Percentiles rank a stretch among this genome's conserved stretches.
Conservation (phyloP, 1,140 invertebrate species). For the Ylistrum balloti region DNA sequence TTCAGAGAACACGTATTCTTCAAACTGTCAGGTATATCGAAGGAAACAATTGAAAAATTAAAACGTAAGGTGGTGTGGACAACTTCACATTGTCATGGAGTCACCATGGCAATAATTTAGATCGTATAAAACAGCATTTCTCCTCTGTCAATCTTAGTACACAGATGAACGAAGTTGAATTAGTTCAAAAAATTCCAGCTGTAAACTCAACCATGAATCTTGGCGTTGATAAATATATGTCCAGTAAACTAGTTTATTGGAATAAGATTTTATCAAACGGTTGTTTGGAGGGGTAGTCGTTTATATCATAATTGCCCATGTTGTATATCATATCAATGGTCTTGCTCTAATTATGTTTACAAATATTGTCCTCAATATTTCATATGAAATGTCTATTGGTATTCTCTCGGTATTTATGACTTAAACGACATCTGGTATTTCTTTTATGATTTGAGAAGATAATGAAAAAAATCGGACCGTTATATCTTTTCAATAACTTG, state of each 20-base stretch:
- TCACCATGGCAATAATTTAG: background rate
- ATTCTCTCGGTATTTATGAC: background rate
- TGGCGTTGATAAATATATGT: background rate
- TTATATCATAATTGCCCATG: background rate
- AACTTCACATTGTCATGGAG: background rate
- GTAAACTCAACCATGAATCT: conserved; percentile 3
- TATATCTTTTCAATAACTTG: background rate
- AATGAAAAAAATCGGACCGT: background rate
- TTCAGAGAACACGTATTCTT: too few relatives aligned
- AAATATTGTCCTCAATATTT: background rate
- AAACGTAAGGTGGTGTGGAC: background rate
- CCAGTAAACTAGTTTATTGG: too few relatives aligned
- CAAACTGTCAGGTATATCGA: background rate
- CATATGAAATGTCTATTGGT: background rate
- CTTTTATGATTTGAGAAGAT: conserved; percentile 6
- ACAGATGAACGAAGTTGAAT: background rate
- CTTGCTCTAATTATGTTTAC: background rate
- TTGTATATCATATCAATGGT: background rate
- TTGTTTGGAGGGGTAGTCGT: background rate
- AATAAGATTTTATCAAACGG: background rate
- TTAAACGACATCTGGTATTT: background rate
- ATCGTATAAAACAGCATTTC: background rate
- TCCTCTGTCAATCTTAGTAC: background rate
- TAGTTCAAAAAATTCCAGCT: background rate
- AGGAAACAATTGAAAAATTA: background rate